Percentiles rank a stretch among this genome's conserved stretches.
These are phyloP conservation scores for Drosophila mojavensis DNA, from an alignment of 1,140 invertebrate species.

Conservation along the genomic window DNA sequence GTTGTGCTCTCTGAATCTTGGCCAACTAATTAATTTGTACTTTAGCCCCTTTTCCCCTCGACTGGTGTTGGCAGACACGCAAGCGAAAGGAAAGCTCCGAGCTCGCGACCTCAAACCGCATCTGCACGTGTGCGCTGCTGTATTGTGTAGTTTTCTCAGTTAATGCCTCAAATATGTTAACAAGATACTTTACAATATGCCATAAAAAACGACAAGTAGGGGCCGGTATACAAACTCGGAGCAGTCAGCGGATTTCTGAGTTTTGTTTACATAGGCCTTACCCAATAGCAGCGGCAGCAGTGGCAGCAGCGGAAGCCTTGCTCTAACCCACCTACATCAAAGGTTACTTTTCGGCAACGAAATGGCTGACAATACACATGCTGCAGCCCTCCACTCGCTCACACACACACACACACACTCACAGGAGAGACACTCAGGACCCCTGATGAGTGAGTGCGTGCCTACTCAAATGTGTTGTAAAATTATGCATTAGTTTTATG, in stretches of 20 bases:
- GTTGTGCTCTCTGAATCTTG: conserved; percentile 39
- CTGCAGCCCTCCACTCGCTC: conserved; percentile 18
- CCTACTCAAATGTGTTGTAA: conserved; percentile 77
- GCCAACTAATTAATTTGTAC: conserved; percentile 68
- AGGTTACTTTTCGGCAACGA: conserved; percentile 27
- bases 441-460: conserved; percentile 51
- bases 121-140: conserved; percentile 26
- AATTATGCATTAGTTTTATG: conserved; percentile 81
- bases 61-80: not conserved
- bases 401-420: conserved; percentile 5
- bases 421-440: not conserved
- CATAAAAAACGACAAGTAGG: conserved; percentile 53
- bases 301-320: no score
- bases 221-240: conserved; percentile 48
- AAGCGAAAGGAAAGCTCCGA: not conserved
- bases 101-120: conserved; percentile 2
- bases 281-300: not conserved
- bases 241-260: conserved; percentile 69
- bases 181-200: conserved; percentile 74
- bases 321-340: conserved; percentile 8
- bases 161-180: conserved; percentile 76
- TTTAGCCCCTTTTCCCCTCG: conserved; percentile 27
- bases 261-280: conserved; percentile 69
- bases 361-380: conserved; percentile 58
- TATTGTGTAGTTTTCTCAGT: conserved; percentile 59